Percentiles rank a stretch among this genome's conserved stretches.
Conservation (phyloP, 2,113 vertebrate genomes). For the Spea multiplicata region DNA sequence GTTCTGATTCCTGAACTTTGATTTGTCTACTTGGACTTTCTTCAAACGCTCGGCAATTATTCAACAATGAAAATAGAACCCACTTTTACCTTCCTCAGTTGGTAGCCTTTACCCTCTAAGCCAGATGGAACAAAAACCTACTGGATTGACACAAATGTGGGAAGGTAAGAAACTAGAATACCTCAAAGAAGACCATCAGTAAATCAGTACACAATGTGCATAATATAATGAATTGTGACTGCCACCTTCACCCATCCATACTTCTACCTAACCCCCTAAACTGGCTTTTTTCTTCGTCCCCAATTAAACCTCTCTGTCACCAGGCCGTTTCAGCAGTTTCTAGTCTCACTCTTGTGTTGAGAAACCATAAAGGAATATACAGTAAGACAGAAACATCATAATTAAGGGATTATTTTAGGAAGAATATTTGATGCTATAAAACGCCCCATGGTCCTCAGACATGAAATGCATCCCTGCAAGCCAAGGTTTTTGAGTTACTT, state of each 20-base stretch:
- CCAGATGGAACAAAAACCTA: neutral
- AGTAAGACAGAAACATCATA: slow-evolving; percentile 46
- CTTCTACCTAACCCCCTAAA: neutral
- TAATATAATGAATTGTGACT: slow-evolving; percentile 36
- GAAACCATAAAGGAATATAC: slow-evolving; percentile 9
- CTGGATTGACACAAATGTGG: slow-evolving; percentile 5
- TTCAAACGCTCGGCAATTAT: no score
- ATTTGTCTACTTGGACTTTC: no score
- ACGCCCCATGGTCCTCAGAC: slow-evolving; percentile 51
- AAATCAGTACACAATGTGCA: slow-evolving; percentile 28
- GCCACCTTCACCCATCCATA: neutral
- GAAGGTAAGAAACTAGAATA: neutral
- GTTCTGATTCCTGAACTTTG: no score
- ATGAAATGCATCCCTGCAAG: slow-evolving; percentile 50
- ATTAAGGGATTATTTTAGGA: slow-evolving; percentile 49
- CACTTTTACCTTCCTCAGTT: no score
- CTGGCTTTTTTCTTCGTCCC: neutral
- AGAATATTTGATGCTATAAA: slow-evolving; percentile 52
- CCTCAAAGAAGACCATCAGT: slow-evolving; percentile 7
- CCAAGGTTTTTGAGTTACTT: slow-evolving; percentile 49
- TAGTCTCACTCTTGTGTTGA: slow-evolving; percentile 14
- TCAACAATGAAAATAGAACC: no score
- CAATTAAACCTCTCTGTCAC: slow-evolving; percentile 36
- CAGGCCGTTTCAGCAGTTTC: slow-evolving; percentile 4
- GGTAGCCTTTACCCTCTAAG: neutral